Conservation (phyloP, 2,113 vertebrate genomes). For the Ammodytes marinus region DNA sequence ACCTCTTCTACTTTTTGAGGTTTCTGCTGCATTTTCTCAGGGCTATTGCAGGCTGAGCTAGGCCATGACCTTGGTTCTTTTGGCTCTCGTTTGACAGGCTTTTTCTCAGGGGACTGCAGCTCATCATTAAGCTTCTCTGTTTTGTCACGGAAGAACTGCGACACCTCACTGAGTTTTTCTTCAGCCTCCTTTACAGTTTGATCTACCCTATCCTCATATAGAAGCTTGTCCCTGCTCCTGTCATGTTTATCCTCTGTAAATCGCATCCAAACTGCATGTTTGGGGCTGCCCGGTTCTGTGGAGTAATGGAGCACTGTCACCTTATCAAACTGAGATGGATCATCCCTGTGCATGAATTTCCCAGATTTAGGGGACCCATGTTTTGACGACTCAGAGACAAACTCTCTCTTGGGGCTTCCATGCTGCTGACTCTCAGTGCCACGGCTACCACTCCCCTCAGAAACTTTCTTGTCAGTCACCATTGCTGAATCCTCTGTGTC, state of each 20-base stretch:
- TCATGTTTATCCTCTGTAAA: conserved; percentile 98
- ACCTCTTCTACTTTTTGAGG: conserved; percentile 80
- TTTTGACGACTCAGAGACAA: conserved; percentile 92
- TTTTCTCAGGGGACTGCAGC: conserved; percentile 98
- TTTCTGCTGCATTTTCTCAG: conserved; percentile 89
- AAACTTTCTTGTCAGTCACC: conserved; percentile 86
- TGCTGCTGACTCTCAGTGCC: conserved; percentile 83
- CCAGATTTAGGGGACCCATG: conserved; percentile 92
- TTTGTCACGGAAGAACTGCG: conserved; percentile 99
- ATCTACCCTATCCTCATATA: conserved; percentile 98
- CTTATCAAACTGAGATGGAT: conserved; percentile 92
- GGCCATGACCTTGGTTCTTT: conserved; percentile 89
- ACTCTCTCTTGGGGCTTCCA: conserved; percentile 89
- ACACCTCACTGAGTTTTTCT: conserved; percentile 98
- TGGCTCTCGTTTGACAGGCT: conserved; percentile 85
- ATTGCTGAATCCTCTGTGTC: conserved; percentile 91
- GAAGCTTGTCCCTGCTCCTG: conserved; percentile 95
- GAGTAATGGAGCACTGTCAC: conserved; percentile 97
- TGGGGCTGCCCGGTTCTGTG: conserved; percentile 94
- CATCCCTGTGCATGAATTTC: conserved; percentile 90
- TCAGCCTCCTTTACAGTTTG: conserved; percentile 98
- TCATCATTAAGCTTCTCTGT: conserved; percentile 98
- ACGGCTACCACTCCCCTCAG: conserved; percentile 87
- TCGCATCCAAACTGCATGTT: conserved; percentile 97
- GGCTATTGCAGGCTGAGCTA: conserved; percentile 91